Base-by-base conservation (phyloP, 2,113 vertebrate genomes). In the Suricata suricatta region DNA sequence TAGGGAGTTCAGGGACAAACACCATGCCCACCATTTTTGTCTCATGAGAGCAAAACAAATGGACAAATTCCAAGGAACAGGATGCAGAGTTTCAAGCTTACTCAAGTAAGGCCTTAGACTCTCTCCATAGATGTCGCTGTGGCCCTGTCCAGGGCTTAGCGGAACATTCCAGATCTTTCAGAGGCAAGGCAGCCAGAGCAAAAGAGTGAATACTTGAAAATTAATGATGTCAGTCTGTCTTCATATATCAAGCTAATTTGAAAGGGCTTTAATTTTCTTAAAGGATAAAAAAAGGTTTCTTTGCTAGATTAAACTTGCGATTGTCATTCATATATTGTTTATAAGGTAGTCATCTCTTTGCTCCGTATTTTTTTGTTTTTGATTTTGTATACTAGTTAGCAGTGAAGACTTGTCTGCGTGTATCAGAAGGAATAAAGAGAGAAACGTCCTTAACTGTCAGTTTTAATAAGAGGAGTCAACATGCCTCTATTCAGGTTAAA, bases 291-390 rank as follows among this genome's bases (percentile, higher is more conserved):
- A 99, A 99, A 99, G 99, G 99, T 99, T 99, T 99, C 99, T 99
- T 99, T 99, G 99, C 98, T 99, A 99, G 99, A 99, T 99, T 99
- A 99, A 99, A 99, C 99, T 99, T 99, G 99, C 99, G 99, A 99
- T 99, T 99, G 99, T 99, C 99, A 99, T 99, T 99, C 99, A 99
- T 99, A 99, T 99, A 99, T 99, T 99, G 99, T 99, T 99, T 99
- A 99, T 99, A 99, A 99, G 99, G 99, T 99, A 99, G 99, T 99
- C 98, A 99, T 99, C 99, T 99, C 98, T 98, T 98, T 89, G 96
- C 99, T 99, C 98, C 16, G 96, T 99, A 99, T 99, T 99, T 99
- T 99, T 99, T 99, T 99, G 99, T 99, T 99, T 99, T 99, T 99
- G 99, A 99, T 99, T 99, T 99, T 99, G 98, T 99, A 99, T 99